Evolutionary conservation across 2,113 vertebrate genomes (phyloP).

Genomic region (Phalacrocorax aristotelis): DNA sequence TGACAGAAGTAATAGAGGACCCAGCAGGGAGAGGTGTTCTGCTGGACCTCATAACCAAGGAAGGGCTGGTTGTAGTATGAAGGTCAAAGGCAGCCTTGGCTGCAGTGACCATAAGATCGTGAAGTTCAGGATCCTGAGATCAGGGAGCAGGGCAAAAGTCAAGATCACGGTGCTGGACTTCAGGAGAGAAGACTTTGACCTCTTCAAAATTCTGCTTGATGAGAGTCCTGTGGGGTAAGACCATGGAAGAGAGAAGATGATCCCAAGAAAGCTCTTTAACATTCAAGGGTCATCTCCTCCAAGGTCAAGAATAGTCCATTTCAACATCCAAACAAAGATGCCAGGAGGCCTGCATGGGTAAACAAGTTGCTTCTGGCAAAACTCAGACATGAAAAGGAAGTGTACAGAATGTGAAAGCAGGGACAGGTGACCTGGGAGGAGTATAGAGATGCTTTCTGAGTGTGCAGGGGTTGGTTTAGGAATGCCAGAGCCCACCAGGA

Average conservation of each 20-base stretch:
- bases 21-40: not conserved
- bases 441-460: not conserved
- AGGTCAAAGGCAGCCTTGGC: not conserved
- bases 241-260: not conserved
- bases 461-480: not conserved
- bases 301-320: not conserved
- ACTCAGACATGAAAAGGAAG: not conserved
- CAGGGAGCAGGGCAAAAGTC: not conserved
- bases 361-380: not conserved
- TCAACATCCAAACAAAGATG: not conserved
- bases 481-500: not conserved
- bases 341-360: not conserved
- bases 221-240: not conserved
- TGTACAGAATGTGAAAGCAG: not conserved
- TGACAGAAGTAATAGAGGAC: not conserved
- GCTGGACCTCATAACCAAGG: not conserved
- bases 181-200: not conserved
- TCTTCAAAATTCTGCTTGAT: not conserved
- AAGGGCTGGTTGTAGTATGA: not conserved
- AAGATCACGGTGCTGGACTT: not conserved
- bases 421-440: not conserved
- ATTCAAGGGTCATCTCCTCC: not conserved
- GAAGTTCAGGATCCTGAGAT: not conserved
- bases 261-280: not conserved
- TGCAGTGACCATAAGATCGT: not conserved